Conservation (phyloP, 1,140 invertebrate species). For the Meloidogyne hapla region DNA sequence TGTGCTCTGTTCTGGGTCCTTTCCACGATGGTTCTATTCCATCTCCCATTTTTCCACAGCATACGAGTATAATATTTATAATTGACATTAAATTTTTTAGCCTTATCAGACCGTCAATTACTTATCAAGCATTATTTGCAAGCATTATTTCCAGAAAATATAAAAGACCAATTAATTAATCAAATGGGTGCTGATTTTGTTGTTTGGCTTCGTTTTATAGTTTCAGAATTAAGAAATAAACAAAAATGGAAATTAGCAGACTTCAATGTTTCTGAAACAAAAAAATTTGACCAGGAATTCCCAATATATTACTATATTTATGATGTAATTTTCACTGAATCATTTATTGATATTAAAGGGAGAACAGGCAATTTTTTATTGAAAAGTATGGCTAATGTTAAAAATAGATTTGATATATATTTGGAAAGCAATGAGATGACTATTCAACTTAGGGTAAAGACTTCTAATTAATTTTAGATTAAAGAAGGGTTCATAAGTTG, state of each 20-base stretch:
- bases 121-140: background rate
- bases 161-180: background rate
- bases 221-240: background rate
- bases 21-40: too few relatives aligned
- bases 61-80: too few relatives aligned
- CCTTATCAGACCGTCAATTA: background rate
- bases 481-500: too few relatives aligned
- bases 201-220: background rate
- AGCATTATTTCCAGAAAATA: background rate
- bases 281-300: background rate
- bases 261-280: background rate
- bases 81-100: background rate
- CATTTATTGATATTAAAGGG: background rate
- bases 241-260: slow-evolving; percentile 2
- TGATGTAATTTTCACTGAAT: background rate
- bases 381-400: background rate
- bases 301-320: background rate
- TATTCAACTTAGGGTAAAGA: background rate
- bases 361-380: background rate
- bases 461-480: too few relatives aligned
- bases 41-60: too few relatives aligned
- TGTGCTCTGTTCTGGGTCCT: too few relatives aligned
- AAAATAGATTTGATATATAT: background rate
- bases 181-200: background rate
- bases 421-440: background rate